phyloP scores from a whole-genome alignment of 2,888 invertebrate genomes.

The Mythimna ferrago region DNA sequence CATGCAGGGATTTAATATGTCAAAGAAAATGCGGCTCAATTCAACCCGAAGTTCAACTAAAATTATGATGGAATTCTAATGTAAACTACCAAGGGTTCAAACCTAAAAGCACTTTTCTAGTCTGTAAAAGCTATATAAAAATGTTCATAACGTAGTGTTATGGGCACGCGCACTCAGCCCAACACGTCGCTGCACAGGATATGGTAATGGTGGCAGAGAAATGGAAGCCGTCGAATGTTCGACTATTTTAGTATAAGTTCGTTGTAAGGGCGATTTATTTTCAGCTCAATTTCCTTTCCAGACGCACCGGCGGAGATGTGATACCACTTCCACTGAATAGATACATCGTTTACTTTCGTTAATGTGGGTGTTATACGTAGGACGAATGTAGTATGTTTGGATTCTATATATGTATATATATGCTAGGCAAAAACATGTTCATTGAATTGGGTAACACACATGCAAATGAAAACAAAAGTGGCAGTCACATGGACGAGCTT shows the following conservation, averaged over 20 bases:
- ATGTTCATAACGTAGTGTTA: slow-evolving; percentile 69
- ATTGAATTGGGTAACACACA: slow-evolving; percentile 64
- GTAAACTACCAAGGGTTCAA: slow-evolving; percentile 15
- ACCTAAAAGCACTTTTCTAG: slow-evolving; percentile 25
- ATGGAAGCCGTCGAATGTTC: slow-evolving; percentile 82
- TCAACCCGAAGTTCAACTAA: neutral
- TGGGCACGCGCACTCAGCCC: slow-evolving; percentile 75
- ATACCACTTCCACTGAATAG: slow-evolving; percentile 71
- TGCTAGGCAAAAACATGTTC: slow-evolving; percentile 56
- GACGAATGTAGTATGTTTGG: slow-evolving; percentile 56
- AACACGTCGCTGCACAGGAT: slow-evolving; percentile 85
- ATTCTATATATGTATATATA: slow-evolving; percentile 8
- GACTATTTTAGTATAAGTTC: slow-evolving; percentile 88
- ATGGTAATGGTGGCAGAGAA: slow-evolving; percentile 87
- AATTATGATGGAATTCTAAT: slow-evolving; percentile 4
- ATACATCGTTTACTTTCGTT: slow-evolving; percentile 68
- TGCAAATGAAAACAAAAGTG: slow-evolving; percentile 62
- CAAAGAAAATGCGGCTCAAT: slow-evolving; percentile 1
- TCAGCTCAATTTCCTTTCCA: slow-evolving; percentile 87
- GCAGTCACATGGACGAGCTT: slow-evolving; percentile 38
- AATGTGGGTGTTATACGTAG: slow-evolving; percentile 65
- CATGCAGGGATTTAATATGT: slow-evolving; percentile 39
- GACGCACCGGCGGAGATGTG: slow-evolving; percentile 71
- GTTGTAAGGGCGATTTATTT: slow-evolving; percentile 88
- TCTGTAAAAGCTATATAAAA: slow-evolving; percentile 50